These are phyloP conservation scores for Eupithecia abbreviata DNA, from an alignment of 2,888 invertebrate genomes.

Conservation along the genomic window DNA sequence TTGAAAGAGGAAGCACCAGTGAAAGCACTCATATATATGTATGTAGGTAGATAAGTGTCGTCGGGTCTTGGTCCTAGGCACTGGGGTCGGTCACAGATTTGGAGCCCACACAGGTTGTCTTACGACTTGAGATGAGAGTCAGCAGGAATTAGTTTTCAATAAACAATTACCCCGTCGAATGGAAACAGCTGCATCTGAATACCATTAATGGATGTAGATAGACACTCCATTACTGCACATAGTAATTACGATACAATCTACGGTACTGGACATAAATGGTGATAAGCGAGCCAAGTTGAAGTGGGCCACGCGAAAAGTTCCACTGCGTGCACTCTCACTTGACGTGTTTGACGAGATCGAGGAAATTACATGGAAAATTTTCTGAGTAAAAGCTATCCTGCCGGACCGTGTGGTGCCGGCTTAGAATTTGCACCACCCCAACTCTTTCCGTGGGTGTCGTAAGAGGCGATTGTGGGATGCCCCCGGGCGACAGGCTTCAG, in stretches of 20 bases:
- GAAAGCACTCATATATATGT: no score
- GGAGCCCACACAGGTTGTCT: not conserved
- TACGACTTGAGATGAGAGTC: not conserved
- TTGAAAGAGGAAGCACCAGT: not conserved
- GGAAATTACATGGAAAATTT: constrained; percentile 35
- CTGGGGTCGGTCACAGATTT: not conserved
- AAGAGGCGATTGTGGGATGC: not conserved
- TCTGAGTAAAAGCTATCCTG: constrained; percentile 14
- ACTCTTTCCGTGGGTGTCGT: not conserved
- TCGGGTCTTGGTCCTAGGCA: not conserved
- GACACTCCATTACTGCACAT: constrained; percentile 14
- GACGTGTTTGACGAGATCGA: constrained; percentile 22
- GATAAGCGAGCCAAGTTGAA: constrained; percentile 43
- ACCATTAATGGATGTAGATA: constrained; percentile 11
- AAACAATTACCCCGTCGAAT: constrained; percentile 10
- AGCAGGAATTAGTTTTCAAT: not conserved
- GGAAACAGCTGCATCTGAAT: constrained; percentile 7
- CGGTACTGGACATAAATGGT: constrained; percentile 39
- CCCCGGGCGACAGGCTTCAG: not conserved
- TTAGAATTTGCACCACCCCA: not conserved
- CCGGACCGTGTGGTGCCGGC: not conserved
- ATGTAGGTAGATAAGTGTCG: no score
- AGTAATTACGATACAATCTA: constrained; percentile 20
- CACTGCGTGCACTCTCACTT: constrained; percentile 46
- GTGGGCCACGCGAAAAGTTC: constrained; percentile 62